These are phyloP conservation scores for Urophycis tenuis DNA, from an alignment of 2,797 vertebrate genomes.

Conservation along the genomic window DNA sequence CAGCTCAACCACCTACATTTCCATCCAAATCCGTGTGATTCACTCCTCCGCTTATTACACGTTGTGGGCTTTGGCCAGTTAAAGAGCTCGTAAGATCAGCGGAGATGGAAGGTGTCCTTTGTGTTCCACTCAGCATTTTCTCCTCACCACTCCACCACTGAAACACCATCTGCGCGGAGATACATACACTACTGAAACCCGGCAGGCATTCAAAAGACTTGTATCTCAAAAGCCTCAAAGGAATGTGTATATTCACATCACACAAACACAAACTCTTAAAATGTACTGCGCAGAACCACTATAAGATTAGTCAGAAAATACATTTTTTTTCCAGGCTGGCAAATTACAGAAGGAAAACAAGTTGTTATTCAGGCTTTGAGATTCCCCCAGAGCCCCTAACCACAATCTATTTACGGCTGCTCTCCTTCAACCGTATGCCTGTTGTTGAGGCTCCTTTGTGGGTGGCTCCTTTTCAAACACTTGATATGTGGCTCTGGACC, in stretches of 20 bases:
- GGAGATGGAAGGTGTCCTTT: slow-evolving; percentile 14
- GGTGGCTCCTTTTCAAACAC: slow-evolving; percentile 54
- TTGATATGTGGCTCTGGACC: slow-evolving; percentile 24
- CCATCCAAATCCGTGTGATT: slow-evolving; percentile 58
- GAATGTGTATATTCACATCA: not conserved
- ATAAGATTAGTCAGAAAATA: slow-evolving; percentile 43
- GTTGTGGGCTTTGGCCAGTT: slow-evolving; percentile 35
- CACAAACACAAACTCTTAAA: slow-evolving; percentile 19
- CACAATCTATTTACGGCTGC: slow-evolving; percentile 65
- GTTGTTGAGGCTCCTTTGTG: slow-evolving; percentile 47
- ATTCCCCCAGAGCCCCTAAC: slow-evolving; percentile 57
- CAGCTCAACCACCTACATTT: slow-evolving; percentile 52
- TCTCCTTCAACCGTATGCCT: slow-evolving; percentile 50
- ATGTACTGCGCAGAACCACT: slow-evolving; percentile 29
- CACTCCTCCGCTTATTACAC: slow-evolving; percentile 38
- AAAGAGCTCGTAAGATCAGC: slow-evolving; percentile 24
- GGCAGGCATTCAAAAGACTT: not conserved
- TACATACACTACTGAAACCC: not conserved
- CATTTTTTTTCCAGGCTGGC: slow-evolving; percentile 46
- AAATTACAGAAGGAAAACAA: slow-evolving; percentile 59
- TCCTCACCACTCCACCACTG: slow-evolving; percentile 1
- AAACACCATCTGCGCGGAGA: slow-evolving; percentile 16
- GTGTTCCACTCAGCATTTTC: slow-evolving; percentile 21
- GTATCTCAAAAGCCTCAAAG: not conserved
- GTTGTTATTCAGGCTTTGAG: slow-evolving; percentile 60